Evolutionary conservation across 2,797 vertebrate genomes (phyloP).

Genomic region (Notolepis coatsorum): DNA sequence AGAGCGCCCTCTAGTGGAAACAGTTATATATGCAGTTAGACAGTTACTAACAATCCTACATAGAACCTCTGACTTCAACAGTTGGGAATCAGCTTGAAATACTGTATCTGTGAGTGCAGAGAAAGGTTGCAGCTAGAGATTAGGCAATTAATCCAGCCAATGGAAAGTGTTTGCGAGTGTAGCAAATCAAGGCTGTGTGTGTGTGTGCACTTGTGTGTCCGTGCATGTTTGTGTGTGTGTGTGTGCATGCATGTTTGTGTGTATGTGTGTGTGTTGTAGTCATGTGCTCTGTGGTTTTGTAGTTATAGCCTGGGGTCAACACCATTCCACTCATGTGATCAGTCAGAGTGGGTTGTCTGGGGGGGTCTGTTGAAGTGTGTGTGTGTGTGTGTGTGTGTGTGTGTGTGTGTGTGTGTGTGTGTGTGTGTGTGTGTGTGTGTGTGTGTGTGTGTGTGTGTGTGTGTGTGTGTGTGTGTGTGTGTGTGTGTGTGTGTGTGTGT

Average conservation of each 20-base stretch:
- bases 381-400: slow-evolving; percentile 39
- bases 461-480: not conserved
- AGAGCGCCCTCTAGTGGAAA: too few relatives aligned
- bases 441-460: not conserved
- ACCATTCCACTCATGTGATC: slow-evolving; percentile 72
- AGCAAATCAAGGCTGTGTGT: not conserved
- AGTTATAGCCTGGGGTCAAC: slow-evolving; percentile 70
- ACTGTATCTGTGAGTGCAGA: too few relatives aligned
- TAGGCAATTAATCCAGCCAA: too few relatives aligned
- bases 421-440: slow-evolving; percentile 2
- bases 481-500: not conserved
- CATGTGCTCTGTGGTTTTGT: slow-evolving; percentile 77
- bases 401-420: slow-evolving; percentile 36
- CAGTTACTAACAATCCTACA: too few relatives aligned
- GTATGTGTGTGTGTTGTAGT: slow-evolving; percentile 58
- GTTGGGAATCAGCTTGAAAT: too few relatives aligned
- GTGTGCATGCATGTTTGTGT: slow-evolving; percentile 42
- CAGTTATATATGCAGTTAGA: too few relatives aligned
- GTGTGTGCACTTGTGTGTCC: too few relatives aligned
- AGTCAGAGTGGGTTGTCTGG: slow-evolving; percentile 47
- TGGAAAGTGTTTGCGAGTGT: not conserved
- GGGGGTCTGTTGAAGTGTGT: slow-evolving; percentile 23
- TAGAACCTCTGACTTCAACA: too few relatives aligned
- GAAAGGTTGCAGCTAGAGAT: too few relatives aligned
- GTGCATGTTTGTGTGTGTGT: too few relatives aligned